phyloP scores from a whole-genome alignment of 2,797 vertebrate species.

The Myotis vivesi region DNA sequence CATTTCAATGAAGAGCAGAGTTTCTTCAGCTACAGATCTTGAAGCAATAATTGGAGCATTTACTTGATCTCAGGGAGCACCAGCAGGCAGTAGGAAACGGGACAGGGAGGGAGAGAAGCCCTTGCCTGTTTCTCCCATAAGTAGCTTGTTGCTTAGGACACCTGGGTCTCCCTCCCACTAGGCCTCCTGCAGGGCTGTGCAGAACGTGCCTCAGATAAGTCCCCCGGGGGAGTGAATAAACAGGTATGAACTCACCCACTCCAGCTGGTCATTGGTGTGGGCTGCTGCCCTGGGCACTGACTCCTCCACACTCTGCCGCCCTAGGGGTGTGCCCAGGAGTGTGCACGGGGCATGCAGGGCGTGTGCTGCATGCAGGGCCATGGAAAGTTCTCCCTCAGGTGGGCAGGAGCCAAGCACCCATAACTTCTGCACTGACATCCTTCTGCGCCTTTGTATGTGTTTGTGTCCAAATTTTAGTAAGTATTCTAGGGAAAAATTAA shows the following conservation, averaged over 20 bases:
- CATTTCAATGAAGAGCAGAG: background rate
- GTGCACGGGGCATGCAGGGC: too few species aligned
- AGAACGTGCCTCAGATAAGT: background rate
- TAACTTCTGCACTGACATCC: background rate
- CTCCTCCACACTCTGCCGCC: background rate
- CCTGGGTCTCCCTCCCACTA: background rate
- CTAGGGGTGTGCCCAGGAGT: background rate
- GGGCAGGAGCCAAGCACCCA: accelerated
- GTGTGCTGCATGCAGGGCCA: background rate
- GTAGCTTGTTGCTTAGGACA: background rate
- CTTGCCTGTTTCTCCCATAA: background rate
- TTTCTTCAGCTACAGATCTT: background rate
- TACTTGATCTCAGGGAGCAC: background rate
- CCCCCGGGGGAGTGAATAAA: background rate
- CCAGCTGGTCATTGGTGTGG: background rate
- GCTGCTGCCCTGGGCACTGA: background rate
- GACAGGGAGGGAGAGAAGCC: background rate
- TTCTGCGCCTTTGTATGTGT: background rate
- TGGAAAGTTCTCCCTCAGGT: background rate
- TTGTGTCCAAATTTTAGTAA: background rate
- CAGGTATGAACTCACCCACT: background rate
- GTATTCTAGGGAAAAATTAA: background rate
- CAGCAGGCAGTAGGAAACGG: background rate
- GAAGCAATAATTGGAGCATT: background rate
- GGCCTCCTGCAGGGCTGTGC: background rate